phyloP scores from a whole-genome alignment of 2,797 vertebrate genomes.

The Hydrolagus colliei region DNA sequence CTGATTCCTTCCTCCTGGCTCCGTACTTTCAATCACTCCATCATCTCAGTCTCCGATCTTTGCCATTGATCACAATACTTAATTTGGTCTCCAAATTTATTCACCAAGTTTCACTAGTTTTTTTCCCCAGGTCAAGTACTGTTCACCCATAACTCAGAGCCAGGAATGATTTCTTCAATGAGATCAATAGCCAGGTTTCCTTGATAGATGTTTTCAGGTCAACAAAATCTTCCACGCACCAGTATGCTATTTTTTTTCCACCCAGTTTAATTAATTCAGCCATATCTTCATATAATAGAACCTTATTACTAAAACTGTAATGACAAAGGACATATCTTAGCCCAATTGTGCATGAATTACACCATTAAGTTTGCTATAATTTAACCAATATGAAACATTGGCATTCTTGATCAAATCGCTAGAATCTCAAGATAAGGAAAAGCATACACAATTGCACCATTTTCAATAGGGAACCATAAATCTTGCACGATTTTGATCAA shows the following conservation, averaged over 20 bases:
- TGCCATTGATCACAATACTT: too few relatives aligned
- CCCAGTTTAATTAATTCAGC: background rate
- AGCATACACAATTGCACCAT: constrained; percentile 3
- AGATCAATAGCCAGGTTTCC: background rate
- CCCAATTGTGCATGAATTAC: background rate
- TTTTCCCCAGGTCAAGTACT: too few relatives aligned
- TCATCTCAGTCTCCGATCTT: too few relatives aligned
- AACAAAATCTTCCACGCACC: background rate
- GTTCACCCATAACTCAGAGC: too few relatives aligned
- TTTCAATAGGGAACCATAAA: constrained; percentile 2
- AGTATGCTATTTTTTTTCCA: background rate
- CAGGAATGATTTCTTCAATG: background rate
- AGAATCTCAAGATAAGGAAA: constrained; percentile 15
- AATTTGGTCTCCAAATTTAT: too few relatives aligned
- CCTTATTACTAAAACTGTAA: too few relatives aligned
- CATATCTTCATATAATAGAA: background rate
- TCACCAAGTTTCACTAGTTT: too few relatives aligned
- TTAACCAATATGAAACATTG: background rate
- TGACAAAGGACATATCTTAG: too few relatives aligned
- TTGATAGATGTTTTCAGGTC: background rate
- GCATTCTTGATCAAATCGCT: background rate
- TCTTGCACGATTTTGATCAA: constrained; percentile 26
- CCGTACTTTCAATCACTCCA: too few relatives aligned
- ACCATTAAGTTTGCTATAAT: background rate
- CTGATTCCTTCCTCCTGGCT: too few relatives aligned